Base-by-base conservation (phyloP, 2,888 invertebrate genomes). In the Agrochola lota region DNA sequence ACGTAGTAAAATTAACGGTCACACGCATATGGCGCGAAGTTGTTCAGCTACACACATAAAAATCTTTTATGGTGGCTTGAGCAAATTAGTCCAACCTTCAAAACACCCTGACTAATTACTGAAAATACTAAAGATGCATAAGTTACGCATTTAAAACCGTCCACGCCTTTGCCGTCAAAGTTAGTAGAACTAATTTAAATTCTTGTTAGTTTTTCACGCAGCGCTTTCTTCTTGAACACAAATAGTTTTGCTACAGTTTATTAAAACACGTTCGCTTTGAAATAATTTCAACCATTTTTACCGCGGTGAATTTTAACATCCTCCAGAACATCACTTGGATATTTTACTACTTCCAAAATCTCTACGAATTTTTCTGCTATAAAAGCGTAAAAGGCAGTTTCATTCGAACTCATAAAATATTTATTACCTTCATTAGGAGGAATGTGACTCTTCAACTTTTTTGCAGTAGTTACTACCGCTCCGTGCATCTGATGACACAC, bases 101-200 rank as follows among this genome's bases (percentile, higher is more conserved):
- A 78, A 87, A 80, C 75, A 70, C 68, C 73, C 67, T 71, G 69
- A 71, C 88, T 84, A 88, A 89, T 88, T 89, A 80, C 74, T 78
- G 60, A 78, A 83, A 83, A 86, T 75, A 69, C 74, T 79, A 73
- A 75, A 81, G 71, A 80, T 73, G 77, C 72, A 80, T 77, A 80
- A 46, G 77, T 76, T 81, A 77, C 74, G 74, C 70, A 60, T 77
- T 67, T 84, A 40, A 76, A 84, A 74, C 49, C 55, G 57, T 76
- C 52, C 30, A 80, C 67, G 76, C 59, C 71, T 75, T 75, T 76
- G 49, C 57, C 57, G n/a, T 77, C 40, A 62, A 35, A 52, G 66
- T 63, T 69, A 46, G 52, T 72, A 67, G 30, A 85, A 74, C 76
- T 80, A 78, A 79, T 85, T 60, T 63, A 30, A 67, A 72, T 78